Evolutionary conservation across 2,797 vertebrate genomes (phyloP), one percentile per base, ranked within the genome.

Genomic region (Poecilia wingei): DNA sequence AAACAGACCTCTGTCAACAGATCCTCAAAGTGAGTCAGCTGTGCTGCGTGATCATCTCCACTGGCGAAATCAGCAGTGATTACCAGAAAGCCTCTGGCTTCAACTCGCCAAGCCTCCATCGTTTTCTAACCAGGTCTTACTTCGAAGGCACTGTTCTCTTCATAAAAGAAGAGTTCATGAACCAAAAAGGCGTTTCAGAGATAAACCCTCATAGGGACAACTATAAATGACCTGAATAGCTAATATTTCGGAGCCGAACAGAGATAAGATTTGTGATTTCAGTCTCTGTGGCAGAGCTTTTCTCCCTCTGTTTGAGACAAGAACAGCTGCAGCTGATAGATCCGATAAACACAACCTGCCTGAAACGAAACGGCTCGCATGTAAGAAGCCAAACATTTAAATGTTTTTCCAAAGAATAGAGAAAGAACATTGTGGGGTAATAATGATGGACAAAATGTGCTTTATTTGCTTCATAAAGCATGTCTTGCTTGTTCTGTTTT

Each of bases 1-100:
- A 80, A 70, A 77, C 71, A 76, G 66, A 75, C 22, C 33, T 41
- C 59, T 64, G 68, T 66, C 49, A 76, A 76, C 69, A 70, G 66
- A 59, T 70, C 36, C 51, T 79, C 36, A 13, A 64, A 33, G 43
- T 59, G 45, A 80, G 69, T 41, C 68, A 7, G 12, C 12, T 6
- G 4, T 47, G n/a, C 31, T 75, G 45, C 69, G 6, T 53, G 9
- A 45, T 0, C 66, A 13, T 46, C 64, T 59, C n/a, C 33, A 59
- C 31, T 61, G 14, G 39, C 5, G 33, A 61, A 77, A 77, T 46
- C 45, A 46, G 43, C 43, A 43, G 61, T 43, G 59, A 59, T 76
- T 41, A 51, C 25, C 68, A 75, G 41, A 49, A 16, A 45, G 46
- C 9, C 33, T 69, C 31, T 33, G 8, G 51, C 20, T 47, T 16